A percentile compares a stretch with the other conserved stretches of the same genome.
Evolutionary conservation across 1,140 invertebrate species (phyloP).

Genomic region (Hycleus cichorii): DNA sequence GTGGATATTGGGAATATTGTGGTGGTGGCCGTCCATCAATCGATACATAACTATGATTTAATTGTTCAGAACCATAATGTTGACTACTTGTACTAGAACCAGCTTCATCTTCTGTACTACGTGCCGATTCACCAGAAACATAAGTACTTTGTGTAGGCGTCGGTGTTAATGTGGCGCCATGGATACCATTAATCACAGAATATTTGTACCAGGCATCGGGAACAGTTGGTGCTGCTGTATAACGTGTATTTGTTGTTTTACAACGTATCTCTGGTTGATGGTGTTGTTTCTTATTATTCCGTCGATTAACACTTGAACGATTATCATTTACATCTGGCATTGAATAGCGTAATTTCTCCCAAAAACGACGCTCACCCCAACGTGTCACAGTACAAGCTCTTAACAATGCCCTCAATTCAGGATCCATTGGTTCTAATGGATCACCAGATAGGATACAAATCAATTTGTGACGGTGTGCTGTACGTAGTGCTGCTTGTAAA

Average conservation of each 20-base stretch:
- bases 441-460: conserved; percentile 62
- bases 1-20: conserved; percentile 35
- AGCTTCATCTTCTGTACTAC: conserved; percentile 52
- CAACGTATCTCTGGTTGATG: conserved; percentile 38
- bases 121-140: conserved; percentile 53
- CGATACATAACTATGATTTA: conserved; percentile 41
- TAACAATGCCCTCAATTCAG: conserved; percentile 72
- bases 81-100: conserved; percentile 48
- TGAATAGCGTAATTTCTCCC: conserved; percentile 82
- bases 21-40: conserved; percentile 38
- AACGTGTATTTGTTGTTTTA: conserved; percentile 39
- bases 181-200: conserved; percentile 37
- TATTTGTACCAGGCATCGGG: conserved; percentile 49
- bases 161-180: conserved; percentile 45
- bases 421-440: conserved; percentile 59
- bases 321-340: conserved; percentile 62
- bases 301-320: conserved; percentile 7
- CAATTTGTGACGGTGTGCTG: conserved; percentile 65
- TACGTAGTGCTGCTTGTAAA: conserved; percentile 65
- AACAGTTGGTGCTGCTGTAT: conserved; percentile 50
- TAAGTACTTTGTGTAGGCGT: conserved; percentile 57
- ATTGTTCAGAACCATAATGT: conserved; percentile 40
- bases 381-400: conserved; percentile 77
- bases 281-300: conserved; percentile 39
- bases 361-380: conserved; percentile 81